Evolutionary conservation across 2,888 invertebrate species (phyloP), one percentile per base, ranked within the genome.

Genomic region (Chalcosyrphus nemorum): DNA sequence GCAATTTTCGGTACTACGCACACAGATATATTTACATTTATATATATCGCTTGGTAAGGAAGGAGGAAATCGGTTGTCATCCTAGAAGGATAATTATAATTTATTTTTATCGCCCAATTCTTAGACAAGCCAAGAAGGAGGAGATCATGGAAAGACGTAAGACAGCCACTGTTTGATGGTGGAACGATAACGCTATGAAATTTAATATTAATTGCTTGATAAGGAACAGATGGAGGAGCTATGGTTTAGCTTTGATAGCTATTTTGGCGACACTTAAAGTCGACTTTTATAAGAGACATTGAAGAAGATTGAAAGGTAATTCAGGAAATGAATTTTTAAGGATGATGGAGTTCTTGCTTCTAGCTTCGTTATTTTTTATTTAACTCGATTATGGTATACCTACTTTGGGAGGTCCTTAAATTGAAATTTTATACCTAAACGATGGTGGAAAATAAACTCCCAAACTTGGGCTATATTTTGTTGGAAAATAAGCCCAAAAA

Each of bases 11-110:
- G 52, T 77, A 21, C n/a, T 71, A 17, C 47, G 45, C 13, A 19
- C 43, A 35, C n/a, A n/a, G n/a, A n/a, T n/a, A n/a, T n/a, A n/a
- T n/a, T n/a, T n/a, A 38, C 35, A 29, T 65, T 19, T 24, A 54
- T 38, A 3, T 38, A 38, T 54, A 15, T 29, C 47, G 59, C 29
- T 65, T 29, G 24, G 15, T 27, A 11, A 21, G 54, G 72, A 66
- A 66, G 63, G 7, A 21, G 54, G 72, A 66, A 66, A 68, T 77
- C 61, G 61, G 54, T 63, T 76, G 72, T 78, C 77, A 61, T 74
- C 27, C 56, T 43, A 74, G 56, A 77, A 68, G 61, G 61, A 72
- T 82, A 72, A 82, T 77, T 78, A 82, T 82, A 68, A 77, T 82
- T 82, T 78, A 77, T 78, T 77, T 59, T 66, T 82, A 77, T 77